These are phyloP conservation scores for Arge pagana DNA, from an alignment of 2,888 invertebrate genomes.

Conservation along the genomic window DNA sequence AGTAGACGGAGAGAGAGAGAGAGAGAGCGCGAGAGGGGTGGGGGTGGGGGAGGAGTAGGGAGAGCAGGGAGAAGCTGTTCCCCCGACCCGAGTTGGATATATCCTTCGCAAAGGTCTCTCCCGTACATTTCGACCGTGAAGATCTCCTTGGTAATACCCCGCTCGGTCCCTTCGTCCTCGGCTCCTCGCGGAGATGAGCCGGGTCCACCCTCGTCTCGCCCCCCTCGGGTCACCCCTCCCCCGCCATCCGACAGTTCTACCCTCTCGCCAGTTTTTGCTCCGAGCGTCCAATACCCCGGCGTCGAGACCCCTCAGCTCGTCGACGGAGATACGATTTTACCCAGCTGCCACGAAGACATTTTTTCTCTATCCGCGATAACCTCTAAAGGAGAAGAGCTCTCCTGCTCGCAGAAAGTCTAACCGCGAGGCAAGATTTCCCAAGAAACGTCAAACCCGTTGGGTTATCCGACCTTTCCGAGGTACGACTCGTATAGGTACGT, in stretches of 20 bases:
- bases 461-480: too few species aligned
- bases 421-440: slow-evolving; percentile 11
- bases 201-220: slow-evolving; percentile 24
- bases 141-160: slow-evolving; percentile 50
- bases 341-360: slow-evolving; percentile 46
- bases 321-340: slow-evolving; percentile 45
- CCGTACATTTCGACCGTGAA: slow-evolving; percentile 3
- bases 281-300: slow-evolving; percentile 46
- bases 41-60: slow-evolving; percentile 40
- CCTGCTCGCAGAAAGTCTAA: background rate
- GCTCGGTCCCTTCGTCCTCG: slow-evolving; percentile 39
- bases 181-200: slow-evolving; percentile 27
- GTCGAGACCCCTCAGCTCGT: slow-evolving; percentile 28
- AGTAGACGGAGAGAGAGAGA: slow-evolving; percentile 30
- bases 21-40: slow-evolving; percentile 35
- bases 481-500: too few species aligned
- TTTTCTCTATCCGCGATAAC: slow-evolving; percentile 49
- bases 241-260: slow-evolving; percentile 29
- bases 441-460: too few species aligned
- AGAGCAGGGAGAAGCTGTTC: slow-evolving; percentile 16
- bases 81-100: slow-evolving; percentile 12
- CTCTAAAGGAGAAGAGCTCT: slow-evolving; percentile 41
- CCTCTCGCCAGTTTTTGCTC: slow-evolving; percentile 42
- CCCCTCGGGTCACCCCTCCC: slow-evolving; percentile 20
- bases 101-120: slow-evolving; percentile 13